A percentile compares a stretch with the other conserved stretches of the same genome.
Evolutionary conservation across 2,888 invertebrate species (phyloP).

Genomic region (Acanthosepion lycidas): DNA sequence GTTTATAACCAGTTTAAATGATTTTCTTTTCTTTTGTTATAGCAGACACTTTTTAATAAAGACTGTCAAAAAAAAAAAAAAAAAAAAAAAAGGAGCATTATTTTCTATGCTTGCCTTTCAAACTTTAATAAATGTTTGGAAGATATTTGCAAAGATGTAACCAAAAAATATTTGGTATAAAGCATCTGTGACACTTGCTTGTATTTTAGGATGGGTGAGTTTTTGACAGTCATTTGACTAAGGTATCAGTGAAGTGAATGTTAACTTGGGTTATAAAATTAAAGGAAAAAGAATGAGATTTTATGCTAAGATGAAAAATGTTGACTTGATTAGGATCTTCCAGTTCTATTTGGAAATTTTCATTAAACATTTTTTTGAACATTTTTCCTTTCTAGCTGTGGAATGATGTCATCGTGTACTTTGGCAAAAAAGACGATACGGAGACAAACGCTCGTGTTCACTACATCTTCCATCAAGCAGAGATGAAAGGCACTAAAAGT

Average conservation of each 20-base stretch:
- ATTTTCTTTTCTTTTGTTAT: no score
- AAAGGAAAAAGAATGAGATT: neutral
- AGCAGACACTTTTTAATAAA: neutral
- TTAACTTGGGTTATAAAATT: neutral
- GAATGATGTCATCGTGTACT: neutral
- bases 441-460: neutral
- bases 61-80: no score
- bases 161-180: neutral
- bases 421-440: neutral
- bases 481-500: neutral
- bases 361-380: neutral
- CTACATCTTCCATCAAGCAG: neutral
- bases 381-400: neutral
- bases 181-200: neutral
- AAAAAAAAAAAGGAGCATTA: neutral
- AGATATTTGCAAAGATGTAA: neutral
- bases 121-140: neutral
- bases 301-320: neutral
- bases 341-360: neutral
- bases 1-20: no score
- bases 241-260: neutral
- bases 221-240: neutral
- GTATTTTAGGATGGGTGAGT: neutral
- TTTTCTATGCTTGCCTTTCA: neutral
- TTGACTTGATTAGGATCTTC: neutral